Percentiles rank a stretch among this genome's conserved stretches.
phyloP scores from a whole-genome alignment of 2,888 invertebrate genomes.

The Cataglyphis altisquamis region DNA sequence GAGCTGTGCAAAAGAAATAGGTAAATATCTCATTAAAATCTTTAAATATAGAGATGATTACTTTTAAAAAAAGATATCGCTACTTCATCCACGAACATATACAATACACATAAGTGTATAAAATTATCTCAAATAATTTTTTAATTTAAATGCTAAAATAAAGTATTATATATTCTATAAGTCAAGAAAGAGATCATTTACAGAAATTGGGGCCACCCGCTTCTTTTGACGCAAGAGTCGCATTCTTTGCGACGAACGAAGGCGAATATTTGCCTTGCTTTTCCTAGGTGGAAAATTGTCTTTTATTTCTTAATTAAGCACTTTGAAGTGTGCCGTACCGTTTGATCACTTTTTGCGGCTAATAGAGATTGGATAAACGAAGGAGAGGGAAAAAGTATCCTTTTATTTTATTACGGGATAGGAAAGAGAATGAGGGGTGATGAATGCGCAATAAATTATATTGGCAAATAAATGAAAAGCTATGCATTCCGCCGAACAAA shows the following conservation, averaged over 20 bases:
- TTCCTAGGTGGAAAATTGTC: conserved; percentile 68
- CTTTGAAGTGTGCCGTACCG: conserved; percentile 59
- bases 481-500: conserved; percentile 35
- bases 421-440: conserved; percentile 47
- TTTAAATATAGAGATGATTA: not conserved
- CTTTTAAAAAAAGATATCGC: not conserved
- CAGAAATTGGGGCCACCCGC: conserved; percentile 44
- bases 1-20: conserved; percentile 12
- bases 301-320: conserved; percentile 72
- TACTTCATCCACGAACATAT: not conserved
- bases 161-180: not conserved
- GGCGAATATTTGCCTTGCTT: conserved; percentile 60
- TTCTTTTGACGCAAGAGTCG: conserved; percentile 58
- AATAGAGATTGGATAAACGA: conserved; percentile 12
- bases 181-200: conserved; percentile 42
- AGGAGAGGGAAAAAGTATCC: conserved; percentile 48
- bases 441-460: conserved; percentile 56
- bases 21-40: conserved; percentile 25
- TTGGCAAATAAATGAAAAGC: conserved; percentile 32
- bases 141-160: not conserved
- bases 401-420: conserved; percentile 6
- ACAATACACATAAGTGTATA: not conserved
- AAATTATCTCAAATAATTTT: not conserved
- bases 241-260: conserved; percentile 65
- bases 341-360: conserved; percentile 62